A percentile compares a stretch with the other conserved stretches of the same genome.
Conservation (phyloP, 2,113 vertebrate species). For the Hippolais icterina region DNA sequence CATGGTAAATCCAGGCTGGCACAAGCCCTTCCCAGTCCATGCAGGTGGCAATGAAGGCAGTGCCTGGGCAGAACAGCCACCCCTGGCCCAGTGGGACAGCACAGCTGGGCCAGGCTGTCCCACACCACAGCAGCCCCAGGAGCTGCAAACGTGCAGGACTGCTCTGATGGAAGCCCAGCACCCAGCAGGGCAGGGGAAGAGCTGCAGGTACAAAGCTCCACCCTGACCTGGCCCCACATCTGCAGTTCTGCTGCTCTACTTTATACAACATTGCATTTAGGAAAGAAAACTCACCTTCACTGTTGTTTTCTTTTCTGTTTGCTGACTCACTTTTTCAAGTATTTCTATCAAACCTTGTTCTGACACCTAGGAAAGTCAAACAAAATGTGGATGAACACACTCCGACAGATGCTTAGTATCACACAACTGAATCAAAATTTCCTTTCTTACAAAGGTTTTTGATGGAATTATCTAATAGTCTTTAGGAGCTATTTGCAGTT, state of each 20-base stretch:
- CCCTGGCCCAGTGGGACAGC: neutral
- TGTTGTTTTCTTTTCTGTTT: constrained; percentile 95
- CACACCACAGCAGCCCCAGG: neutral
- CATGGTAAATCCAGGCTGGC: neutral
- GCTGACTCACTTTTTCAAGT: constrained; percentile 97
- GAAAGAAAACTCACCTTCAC: constrained; percentile 83
- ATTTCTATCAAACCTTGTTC: constrained; percentile 97
- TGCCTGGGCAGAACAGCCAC: neutral
- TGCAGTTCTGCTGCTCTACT: neutral
- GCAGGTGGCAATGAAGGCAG: fast-evolving
- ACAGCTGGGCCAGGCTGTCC: neutral
- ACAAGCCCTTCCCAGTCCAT: neutral
- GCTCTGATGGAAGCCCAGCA: neutral
- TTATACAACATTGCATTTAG: neutral
- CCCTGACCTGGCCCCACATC: fast-evolving
- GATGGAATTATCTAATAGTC: neutral
- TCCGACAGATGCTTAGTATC: neutral
- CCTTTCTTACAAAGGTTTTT: neutral
- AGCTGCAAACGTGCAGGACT: neutral
- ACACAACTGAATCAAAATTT: neutral
- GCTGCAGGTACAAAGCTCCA: neutral
- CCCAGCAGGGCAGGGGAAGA: neutral
- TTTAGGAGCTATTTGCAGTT: neutral
- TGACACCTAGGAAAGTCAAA: constrained; percentile 79
- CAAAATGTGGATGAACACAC: neutral